Percentiles rank a stretch among this genome's conserved stretches.
phyloP scores from a whole-genome alignment of 2,797 vertebrate genomes.

The Pagetopsis macropterus region DNA sequence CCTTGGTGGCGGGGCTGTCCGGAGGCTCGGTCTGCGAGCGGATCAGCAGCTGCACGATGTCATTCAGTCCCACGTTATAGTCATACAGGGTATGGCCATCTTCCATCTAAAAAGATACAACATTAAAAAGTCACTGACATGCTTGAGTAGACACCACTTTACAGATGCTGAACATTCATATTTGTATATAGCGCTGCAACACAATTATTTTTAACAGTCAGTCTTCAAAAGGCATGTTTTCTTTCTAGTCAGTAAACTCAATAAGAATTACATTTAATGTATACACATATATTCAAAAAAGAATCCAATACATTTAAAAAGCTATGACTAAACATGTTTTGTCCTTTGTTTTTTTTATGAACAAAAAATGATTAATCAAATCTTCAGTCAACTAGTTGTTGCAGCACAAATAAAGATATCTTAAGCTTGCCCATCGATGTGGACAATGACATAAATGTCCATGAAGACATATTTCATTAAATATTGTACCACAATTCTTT shows the following conservation, averaged over 20 bases:
- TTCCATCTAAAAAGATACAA: constrained; percentile 87
- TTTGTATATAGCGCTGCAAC: neutral
- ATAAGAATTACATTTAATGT: neutral
- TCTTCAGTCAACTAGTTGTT: neutral
- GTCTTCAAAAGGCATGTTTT: neutral
- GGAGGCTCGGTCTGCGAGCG: constrained; percentile 91
- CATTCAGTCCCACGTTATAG: constrained; percentile 98
- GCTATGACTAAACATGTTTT: neutral
- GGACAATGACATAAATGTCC: neutral
- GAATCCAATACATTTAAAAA: neutral
- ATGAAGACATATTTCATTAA: constrained; percentile 2
- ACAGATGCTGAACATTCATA: neutral
- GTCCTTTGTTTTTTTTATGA: neutral
- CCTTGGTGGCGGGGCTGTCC: constrained; percentile 84
- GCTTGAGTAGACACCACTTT: constrained; percentile 2
- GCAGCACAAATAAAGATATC: neutral
- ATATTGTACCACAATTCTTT: constrained; percentile 19
- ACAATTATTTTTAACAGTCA: neutral
- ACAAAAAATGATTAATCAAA: neutral
- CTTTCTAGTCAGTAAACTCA: neutral
- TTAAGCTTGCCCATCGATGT: neutral
- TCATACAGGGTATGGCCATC: constrained; percentile 99
- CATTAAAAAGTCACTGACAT: constrained; percentile 28
- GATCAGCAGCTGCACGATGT: constrained; percentile 97
- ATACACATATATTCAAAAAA: neutral